Evolutionary conservation across 2,797 vertebrate genomes (phyloP).

Genomic region (Rhinichthys osculus): DNA sequence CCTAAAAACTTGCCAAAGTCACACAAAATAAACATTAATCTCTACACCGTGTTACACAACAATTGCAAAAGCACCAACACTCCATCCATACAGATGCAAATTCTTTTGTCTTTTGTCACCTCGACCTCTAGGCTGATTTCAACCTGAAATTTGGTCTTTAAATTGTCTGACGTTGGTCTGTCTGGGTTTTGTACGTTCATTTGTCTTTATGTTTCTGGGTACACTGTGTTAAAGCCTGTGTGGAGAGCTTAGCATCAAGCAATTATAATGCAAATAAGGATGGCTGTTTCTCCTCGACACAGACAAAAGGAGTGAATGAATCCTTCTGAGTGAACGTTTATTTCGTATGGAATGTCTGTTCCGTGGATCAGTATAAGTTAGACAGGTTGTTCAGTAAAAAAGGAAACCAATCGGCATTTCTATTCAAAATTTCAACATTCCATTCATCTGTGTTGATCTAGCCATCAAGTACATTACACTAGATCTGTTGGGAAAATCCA

Average conservation of each 20-base stretch:
- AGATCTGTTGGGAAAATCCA: constrained; percentile 2
- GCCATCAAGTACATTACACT: not conserved
- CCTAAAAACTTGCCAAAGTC: no score
- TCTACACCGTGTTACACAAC: not conserved
- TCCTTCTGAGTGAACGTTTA: not conserved
- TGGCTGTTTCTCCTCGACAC: constrained; percentile 1
- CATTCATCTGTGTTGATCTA: not conserved
- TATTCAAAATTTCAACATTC: not conserved
- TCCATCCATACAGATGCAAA: not conserved
- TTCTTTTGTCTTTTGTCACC: not conserved
- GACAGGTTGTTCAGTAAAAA: not conserved
- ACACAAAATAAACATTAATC: not conserved
- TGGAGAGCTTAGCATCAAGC: constrained; percentile 3
- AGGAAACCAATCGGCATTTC: not conserved
- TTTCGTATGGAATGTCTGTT: constrained; percentile 18
- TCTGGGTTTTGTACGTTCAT: not conserved
- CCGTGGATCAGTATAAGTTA: not conserved
- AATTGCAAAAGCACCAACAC: not conserved
- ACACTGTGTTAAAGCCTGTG: constrained; percentile 17
- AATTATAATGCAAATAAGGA: constrained; percentile 61
- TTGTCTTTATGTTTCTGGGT: constrained; percentile 16
- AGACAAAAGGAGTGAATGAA: not conserved
- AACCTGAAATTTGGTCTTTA: not conserved
- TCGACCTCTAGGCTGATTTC: not conserved
- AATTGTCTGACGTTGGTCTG: not conserved